A percentile compares a stretch with the other conserved stretches of the same genome.
Evolutionary conservation across 2,888 invertebrate genomes (phyloP).

Genomic region (Drosophila quasianomalipes): DNA sequence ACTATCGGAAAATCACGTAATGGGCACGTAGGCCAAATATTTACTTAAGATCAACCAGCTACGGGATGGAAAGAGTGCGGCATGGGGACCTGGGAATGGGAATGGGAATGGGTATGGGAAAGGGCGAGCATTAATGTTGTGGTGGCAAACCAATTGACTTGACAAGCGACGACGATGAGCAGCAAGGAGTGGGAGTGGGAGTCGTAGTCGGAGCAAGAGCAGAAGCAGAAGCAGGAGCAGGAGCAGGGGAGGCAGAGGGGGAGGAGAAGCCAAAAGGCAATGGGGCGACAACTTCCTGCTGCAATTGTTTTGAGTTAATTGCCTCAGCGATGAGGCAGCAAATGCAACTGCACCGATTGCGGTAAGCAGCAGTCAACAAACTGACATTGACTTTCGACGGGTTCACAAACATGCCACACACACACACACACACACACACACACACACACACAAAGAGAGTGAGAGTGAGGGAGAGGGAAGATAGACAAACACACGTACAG

Average conservation of each 20-base stretch:
- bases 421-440: background rate
- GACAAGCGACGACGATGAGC: slow-evolving; percentile 37
- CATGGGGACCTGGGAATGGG: background rate
- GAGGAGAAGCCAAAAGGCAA: slow-evolving; percentile 21
- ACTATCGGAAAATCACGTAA: slow-evolving; percentile 78
- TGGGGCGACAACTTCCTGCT: slow-evolving; percentile 66
- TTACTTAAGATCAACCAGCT: slow-evolving; percentile 67
- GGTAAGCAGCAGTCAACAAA: slow-evolving; percentile 34
- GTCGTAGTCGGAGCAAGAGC: background rate
- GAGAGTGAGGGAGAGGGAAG: background rate
- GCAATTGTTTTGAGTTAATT: slow-evolving; percentile 70
- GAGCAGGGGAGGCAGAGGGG: background rate
- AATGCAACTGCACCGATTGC: slow-evolving; percentile 11
- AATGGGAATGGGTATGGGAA: background rate
- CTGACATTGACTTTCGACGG: slow-evolving; percentile 33
- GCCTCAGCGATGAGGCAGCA: slow-evolving; percentile 48
- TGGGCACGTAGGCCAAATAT: slow-evolving; percentile 79
- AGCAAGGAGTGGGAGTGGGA: background rate
- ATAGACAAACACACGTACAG: slow-evolving; percentile 2
- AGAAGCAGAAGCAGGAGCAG: background rate
- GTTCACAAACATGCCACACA: slow-evolving; percentile 19
- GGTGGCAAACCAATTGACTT: slow-evolving; percentile 74
- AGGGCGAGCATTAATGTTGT: slow-evolving; percentile 58
- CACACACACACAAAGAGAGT: too few relatives aligned
- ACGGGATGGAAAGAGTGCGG: slow-evolving; percentile 17